phyloP scores from a whole-genome alignment of 2,797 vertebrate species.

The Austrolebias charrua region DNA sequence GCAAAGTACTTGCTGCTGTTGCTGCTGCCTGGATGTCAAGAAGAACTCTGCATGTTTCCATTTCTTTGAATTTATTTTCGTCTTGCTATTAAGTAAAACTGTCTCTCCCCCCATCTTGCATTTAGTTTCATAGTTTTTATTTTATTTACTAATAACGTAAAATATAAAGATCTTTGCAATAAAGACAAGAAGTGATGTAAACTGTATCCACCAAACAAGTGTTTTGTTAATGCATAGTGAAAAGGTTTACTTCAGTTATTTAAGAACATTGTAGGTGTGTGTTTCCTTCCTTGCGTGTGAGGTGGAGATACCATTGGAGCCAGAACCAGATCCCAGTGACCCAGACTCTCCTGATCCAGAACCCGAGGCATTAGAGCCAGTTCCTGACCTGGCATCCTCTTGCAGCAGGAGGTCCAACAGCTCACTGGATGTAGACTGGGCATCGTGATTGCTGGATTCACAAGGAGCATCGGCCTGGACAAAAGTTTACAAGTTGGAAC shows the following conservation, averaged over 20 bases:
- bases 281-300: conserved; percentile 65
- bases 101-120: neutral
- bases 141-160: too few species aligned
- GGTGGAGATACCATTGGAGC: conserved; percentile 76
- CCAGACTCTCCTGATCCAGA: conserved; percentile 77
- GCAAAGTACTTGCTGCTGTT: conserved; percentile 85
- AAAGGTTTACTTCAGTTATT: neutral
- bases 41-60: conserved; percentile 12
- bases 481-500: conserved; percentile 15
- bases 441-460: conserved; percentile 71
- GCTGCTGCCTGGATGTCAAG: conserved; percentile 80
- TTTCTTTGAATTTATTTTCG: neutral
- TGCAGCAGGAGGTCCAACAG: conserved; percentile 71
- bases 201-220: too few species aligned
- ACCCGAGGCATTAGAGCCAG: conserved; percentile 80
- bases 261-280: neutral
- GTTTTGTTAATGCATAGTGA: too few species aligned
- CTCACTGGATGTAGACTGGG: conserved; percentile 73
- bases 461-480: conserved; percentile 67
- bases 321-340: conserved; percentile 72
- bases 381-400: conserved; percentile 74
- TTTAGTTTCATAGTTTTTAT: too few species aligned
- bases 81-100: neutral
- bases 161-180: too few species aligned
- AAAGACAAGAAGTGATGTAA: too few species aligned